These are phyloP conservation scores for Venustoraphidia nigricollis DNA, from an alignment of 2,888 invertebrate species.

Conservation along the genomic window DNA sequence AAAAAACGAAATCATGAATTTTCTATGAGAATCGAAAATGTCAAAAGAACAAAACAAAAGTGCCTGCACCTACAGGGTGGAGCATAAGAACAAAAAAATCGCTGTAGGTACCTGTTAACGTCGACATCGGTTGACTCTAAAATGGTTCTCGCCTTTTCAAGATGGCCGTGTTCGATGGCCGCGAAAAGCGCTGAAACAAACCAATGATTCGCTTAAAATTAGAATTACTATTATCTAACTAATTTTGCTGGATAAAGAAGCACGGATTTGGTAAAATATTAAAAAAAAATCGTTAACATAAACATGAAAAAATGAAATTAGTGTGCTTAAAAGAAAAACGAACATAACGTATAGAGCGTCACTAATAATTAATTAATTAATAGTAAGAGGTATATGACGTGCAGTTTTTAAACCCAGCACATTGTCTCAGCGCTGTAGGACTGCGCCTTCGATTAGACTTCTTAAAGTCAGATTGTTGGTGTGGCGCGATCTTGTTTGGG, in stretches of 20 bases:
- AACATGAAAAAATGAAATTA: not conserved
- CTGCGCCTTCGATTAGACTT: too few relatives aligned
- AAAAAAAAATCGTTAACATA: not conserved
- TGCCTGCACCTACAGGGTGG: not conserved
- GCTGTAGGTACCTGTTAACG: constrained; percentile 65
- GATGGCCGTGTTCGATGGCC: constrained; percentile 89
- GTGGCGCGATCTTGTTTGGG: too few relatives aligned
- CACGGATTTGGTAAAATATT: not conserved
- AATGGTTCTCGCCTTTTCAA: constrained; percentile 82
- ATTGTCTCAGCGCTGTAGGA: too few relatives aligned
- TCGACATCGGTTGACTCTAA: constrained; percentile 85
- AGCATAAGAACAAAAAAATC: too few relatives aligned
- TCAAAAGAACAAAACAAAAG: not conserved
- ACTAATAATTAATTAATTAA: too few relatives aligned
- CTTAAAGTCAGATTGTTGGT: too few relatives aligned
- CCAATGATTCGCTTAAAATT: constrained; percentile 12
- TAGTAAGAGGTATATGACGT: too few relatives aligned
- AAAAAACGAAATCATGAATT: too few relatives aligned
- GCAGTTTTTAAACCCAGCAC: too few relatives aligned
- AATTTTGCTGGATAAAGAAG: not conserved
- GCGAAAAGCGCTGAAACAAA: constrained; percentile 75
- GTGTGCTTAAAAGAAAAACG: too few relatives aligned
- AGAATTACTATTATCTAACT: not conserved
- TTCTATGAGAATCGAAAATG: not conserved
- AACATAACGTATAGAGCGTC: too few relatives aligned